Evolutionary conservation across 2,797 vertebrate species (phyloP).

Genomic region (Eulemur albifrons): DNA sequence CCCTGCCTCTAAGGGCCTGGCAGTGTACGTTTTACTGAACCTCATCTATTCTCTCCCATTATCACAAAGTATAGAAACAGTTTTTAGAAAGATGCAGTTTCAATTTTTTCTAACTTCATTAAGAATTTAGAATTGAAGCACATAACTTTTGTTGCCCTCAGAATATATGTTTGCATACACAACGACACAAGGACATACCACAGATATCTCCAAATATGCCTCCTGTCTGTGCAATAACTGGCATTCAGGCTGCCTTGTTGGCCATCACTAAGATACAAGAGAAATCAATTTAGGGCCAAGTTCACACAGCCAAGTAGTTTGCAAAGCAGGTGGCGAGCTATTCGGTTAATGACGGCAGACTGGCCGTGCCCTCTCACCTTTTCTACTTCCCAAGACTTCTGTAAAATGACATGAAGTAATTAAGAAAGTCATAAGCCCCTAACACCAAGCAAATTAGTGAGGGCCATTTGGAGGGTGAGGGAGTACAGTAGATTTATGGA

Average conservation of each 20-base stretch:
- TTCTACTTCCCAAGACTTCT: not conserved
- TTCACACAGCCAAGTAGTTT: not conserved
- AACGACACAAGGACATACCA: not conserved
- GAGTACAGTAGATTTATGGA: not conserved
- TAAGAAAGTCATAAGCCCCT: not conserved
- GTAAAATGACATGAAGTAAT: not conserved
- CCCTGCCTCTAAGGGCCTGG: not conserved
- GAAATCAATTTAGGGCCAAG: not conserved
- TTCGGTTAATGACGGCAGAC: not conserved
- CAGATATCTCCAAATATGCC: not conserved
- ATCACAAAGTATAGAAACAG: not conserved
- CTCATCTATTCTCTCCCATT: not conserved
- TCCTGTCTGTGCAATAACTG: not conserved
- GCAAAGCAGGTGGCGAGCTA: not conserved
- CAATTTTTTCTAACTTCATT: not conserved
- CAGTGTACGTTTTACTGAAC: not conserved
- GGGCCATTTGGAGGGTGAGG: not conserved
- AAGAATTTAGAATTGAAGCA: not conserved
- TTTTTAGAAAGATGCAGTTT: not conserved
- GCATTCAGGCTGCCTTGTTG: not conserved
- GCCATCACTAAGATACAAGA: not conserved
- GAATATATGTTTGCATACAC: not conserved
- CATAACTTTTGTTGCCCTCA: not conserved
- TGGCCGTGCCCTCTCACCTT: not conserved
- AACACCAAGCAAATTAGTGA: not conserved